These are phyloP conservation scores for Notoglanidium macrostoma DNA, from an alignment of 2,797 vertebrate genomes.

Conservation along the genomic window DNA sequence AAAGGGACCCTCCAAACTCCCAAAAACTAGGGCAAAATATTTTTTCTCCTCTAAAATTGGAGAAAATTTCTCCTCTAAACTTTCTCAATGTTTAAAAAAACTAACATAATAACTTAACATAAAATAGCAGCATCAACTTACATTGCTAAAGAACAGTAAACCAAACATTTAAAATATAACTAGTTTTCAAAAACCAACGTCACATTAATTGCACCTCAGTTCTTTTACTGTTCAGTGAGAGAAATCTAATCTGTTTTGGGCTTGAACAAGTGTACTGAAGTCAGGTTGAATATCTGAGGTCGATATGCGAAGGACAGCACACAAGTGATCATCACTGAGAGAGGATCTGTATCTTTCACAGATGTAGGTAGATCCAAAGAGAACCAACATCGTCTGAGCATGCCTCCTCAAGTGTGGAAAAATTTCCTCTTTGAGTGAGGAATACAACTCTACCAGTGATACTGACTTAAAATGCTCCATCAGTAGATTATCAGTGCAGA, in stretches of 20 bases:
- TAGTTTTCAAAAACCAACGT: too few species aligned
- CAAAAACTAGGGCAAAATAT: too few species aligned
- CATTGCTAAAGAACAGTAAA: too few species aligned
- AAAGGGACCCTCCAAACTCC: too few species aligned
- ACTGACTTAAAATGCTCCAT: slow-evolving; percentile 46
- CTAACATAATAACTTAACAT: too few species aligned
- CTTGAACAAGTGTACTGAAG: not conserved
- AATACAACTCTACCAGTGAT: slow-evolving; percentile 45
- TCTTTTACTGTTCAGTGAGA: too few species aligned
- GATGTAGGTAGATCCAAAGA: slow-evolving; percentile 53
- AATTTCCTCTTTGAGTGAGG: slow-evolving; percentile 51
- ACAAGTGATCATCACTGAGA: slow-evolving; percentile 56
- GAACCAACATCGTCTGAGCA: slow-evolving; percentile 50
- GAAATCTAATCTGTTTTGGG: not conserved
- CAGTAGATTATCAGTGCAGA: slow-evolving; percentile 19
- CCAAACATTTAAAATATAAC: too few species aligned
- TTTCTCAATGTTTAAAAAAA: too few species aligned
- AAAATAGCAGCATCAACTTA: too few species aligned
- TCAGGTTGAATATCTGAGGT: slow-evolving; percentile 37
- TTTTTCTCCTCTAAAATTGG: too few species aligned
- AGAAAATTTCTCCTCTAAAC: too few species aligned
- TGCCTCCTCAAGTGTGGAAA: slow-evolving; percentile 50
- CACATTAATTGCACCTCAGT: too few species aligned
- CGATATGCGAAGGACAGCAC: slow-evolving; percentile 34
- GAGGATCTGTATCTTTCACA: slow-evolving; percentile 60